A percentile compares a stretch with the other conserved stretches of the same genome.
Evolutionary conservation across 2,797 vertebrate genomes (phyloP).

Genomic region (Gymnothorax javanicus): DNA sequence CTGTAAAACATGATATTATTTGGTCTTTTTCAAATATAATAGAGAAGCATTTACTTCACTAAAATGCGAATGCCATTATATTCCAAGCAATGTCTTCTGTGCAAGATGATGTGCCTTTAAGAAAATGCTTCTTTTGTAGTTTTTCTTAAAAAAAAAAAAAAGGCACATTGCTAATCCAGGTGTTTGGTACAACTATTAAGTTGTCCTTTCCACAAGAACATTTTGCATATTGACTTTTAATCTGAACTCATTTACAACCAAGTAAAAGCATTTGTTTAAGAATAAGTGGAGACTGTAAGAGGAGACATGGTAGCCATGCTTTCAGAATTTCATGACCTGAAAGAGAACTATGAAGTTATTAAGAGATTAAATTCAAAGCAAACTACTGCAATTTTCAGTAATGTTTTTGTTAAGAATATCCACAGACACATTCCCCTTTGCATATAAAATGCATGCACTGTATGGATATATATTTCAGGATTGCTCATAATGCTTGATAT

Average conservation of each 20-base stretch:
- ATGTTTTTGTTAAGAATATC: slow-evolving; percentile 1
- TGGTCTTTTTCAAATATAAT: slow-evolving; percentile 28
- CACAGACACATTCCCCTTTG: neutral
- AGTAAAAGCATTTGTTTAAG: neutral
- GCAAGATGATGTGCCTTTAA: slow-evolving; percentile 73
- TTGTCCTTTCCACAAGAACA: neutral
- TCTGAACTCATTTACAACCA: neutral
- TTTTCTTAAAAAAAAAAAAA: slow-evolving; percentile 46
- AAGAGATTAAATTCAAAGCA: slow-evolving; percentile 14
- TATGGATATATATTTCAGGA: slow-evolving; percentile 3
- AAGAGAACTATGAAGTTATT: slow-evolving; percentile 11
- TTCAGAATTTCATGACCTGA: neutral
- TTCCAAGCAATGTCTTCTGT: slow-evolving; percentile 63
- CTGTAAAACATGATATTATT: slow-evolving; percentile 23
- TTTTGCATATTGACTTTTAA: neutral
- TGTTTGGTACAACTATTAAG: neutral
- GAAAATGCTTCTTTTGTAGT: slow-evolving; percentile 61
- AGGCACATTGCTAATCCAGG: slow-evolving; percentile 56
- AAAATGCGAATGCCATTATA: slow-evolving; percentile 61
- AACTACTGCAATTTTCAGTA: neutral
- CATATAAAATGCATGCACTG: neutral
- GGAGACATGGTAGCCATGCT: neutral
- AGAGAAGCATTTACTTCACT: slow-evolving; percentile 67
- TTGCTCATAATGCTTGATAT: slow-evolving; percentile 29
- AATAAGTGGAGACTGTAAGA: neutral